Base-by-base conservation (phyloP, 2,888 invertebrate genomes). In the Quadriops clusia region DNA sequence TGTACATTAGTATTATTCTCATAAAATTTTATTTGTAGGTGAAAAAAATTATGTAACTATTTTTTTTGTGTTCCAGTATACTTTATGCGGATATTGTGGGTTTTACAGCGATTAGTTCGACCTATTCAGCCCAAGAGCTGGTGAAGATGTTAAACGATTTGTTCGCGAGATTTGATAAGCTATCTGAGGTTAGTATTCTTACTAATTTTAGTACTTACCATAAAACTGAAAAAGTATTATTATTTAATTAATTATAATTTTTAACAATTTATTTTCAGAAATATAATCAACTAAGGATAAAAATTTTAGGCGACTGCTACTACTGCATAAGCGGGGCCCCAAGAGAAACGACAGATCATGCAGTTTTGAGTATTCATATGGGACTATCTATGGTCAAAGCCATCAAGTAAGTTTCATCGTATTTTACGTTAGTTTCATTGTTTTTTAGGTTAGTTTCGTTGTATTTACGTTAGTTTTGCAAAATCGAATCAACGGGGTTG, bases 1-100 rank as follows among this genome's bases (percentile, higher is more conserved):
- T n/a, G n/a, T n/a, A n/a, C n/a, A n/a, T 6, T 26, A 26, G 17
- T 26, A 26, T 17, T 26, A 8, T 15, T 7, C 15, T 26, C 26
- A 17, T 26, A 16, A 26, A 15, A 15, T 26, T 26, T 26, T 26
- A 25, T 14, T 11, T 26, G 17, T 26, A 11, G 10, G 24, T 11
- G n/a, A n/a, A n/a, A n/a, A n/a, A n/a, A n/a, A n/a, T 16, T 7
- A 32, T 26, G 11, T 10, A 15, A 24, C 10, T 11, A 13, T 34
- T 18, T 39, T 32, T 25, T 46, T 43, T 51, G 49, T 43, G 55
- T 64, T 40, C 68, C 52, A 90, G 90, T 63, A 95, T 95, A 57
- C 72, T 95, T 41, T 95, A 94, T 63, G 95, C 94, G 14, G 95
- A 95, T 65, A 95, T 95, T 58, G 94, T 94, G 30, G 95, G 95